Evolutionary conservation across 1,140 invertebrate genomes (phyloP).

Genomic region (Diorhabda sublineata): DNA sequence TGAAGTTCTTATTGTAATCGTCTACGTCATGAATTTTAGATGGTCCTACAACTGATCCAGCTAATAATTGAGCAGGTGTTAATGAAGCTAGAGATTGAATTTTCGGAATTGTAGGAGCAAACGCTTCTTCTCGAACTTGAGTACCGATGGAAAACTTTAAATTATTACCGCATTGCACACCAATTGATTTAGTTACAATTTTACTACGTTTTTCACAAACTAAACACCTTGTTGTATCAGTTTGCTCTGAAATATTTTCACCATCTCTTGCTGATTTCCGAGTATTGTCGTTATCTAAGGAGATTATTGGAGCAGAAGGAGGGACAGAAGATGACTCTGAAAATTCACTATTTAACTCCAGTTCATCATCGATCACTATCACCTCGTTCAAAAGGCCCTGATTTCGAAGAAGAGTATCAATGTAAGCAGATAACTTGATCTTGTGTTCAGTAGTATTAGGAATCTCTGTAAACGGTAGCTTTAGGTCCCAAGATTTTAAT

Average conservation of each 20-base stretch:
- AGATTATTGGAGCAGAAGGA: constrained; percentile 10
- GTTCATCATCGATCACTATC: constrained; percentile 3
- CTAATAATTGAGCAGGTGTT: constrained; percentile 40
- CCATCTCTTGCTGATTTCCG: background rate
- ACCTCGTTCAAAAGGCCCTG: constrained; percentile 20
- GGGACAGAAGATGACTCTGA: background rate
- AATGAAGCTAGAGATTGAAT: constrained; percentile 38
- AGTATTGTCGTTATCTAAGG: background rate
- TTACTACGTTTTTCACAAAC: constrained; percentile 25
- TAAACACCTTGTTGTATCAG: constrained; percentile 23
- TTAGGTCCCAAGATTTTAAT: constrained; percentile 14
- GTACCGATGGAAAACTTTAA: constrained; percentile 23
- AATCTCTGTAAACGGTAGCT: constrained; percentile 27
- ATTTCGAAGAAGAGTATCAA: constrained; percentile 18
- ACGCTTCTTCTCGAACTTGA: constrained; percentile 31
- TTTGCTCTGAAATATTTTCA: constrained; percentile 1
- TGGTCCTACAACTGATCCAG: constrained; percentile 11
- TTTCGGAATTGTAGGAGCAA: constrained; percentile 31
- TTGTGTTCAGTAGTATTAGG: constrained; percentile 9
- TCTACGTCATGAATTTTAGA: constrained; percentile 8
- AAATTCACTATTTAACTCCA: background rate
- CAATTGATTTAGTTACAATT: constrained; percentile 17
- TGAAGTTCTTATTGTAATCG: constrained; percentile 6
- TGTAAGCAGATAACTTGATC: constrained; percentile 19
- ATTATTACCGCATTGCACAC: constrained; percentile 21